Base-by-base conservation (phyloP, 2,797 vertebrate species). In the Sus cebifrons region DNA sequence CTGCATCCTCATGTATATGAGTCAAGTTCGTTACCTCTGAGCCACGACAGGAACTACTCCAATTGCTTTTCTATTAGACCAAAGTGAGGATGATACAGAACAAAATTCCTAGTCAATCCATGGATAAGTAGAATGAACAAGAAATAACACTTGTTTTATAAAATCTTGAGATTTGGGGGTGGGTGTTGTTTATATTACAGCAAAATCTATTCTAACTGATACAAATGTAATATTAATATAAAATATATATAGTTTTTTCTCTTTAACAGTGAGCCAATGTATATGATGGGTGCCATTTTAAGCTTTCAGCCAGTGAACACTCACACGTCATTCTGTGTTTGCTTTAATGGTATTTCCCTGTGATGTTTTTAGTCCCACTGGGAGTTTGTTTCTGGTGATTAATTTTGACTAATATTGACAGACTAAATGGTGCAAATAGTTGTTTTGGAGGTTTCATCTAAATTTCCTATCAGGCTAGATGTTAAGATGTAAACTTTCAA, bases 361-460 rank as follows among this genome's bases (percentile, higher is more conserved):
- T 6, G 5, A 65, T 67, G 60, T 65, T 83, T 71, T 78, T 36
- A 68, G 54, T 67, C 88, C 64, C 32, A 11, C 44, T 32, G 65
- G 54, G 86, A n/a, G 83, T 92, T 70, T 91, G 23, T 29, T 74
- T 77, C 40, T 29, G 68, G 10, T 54, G 78, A 77, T 40, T 79
- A 81, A 67, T 94, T 89, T 68, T 91, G 68, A 62, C 25, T 7
- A 82, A 32, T 60, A 85, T 49, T 86, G 25, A 75, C 62, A 91
- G 68, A 44, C 17, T 6, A 44, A 68, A 86, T 70, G 17, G 82
- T 79, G 7, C 18, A 90, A 81, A 67, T 79, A 29, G 56, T 65
- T 78, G 5, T 65, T 54, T 32, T 67, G 71, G 17, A 73, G 17
- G 14, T 67, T 96, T 81, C 29, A 52, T 18, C 3, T 16, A 81